phyloP scores from a whole-genome alignment of 2,113 vertebrate genomes.

The Numenius arquata region DNA sequence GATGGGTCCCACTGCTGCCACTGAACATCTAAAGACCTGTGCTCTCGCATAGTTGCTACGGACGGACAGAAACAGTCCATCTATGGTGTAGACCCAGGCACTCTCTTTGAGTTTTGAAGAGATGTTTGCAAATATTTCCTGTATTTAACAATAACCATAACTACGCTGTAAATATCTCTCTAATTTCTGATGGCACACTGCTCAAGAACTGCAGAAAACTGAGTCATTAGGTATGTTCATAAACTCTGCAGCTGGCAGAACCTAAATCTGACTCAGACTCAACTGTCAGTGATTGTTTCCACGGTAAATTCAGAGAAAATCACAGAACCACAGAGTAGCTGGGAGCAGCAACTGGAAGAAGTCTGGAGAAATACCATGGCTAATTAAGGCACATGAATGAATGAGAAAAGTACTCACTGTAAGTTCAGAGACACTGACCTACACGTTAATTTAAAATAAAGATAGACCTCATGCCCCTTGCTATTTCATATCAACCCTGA shows the following conservation, averaged over 20 bases:
- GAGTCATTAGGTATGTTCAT: background rate
- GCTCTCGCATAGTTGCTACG: rapidly evolving
- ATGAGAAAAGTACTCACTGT: background rate
- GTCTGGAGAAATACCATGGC: background rate
- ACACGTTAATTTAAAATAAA: background rate
- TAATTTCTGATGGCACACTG: background rate
- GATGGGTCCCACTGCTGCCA: background rate
- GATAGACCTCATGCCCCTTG: background rate
- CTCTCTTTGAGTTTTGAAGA: background rate
- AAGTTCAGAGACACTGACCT: background rate
- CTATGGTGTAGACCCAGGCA: background rate
- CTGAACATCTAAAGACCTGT: background rate
- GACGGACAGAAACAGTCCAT: background rate
- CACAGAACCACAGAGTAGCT: background rate
- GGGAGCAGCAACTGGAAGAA: background rate
- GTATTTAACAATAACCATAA: constrained; percentile 4
- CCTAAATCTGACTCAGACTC: background rate
- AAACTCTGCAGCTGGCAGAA: background rate
- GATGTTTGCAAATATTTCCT: background rate
- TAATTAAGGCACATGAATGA: background rate
- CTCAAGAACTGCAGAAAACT: background rate
- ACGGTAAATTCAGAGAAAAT: background rate
- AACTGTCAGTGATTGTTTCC: background rate
- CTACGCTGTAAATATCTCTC: background rate
- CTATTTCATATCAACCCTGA: background rate